phyloP scores from a whole-genome alignment of 2,113 vertebrate species.

The Myanophis thanlyinensis region DNA sequence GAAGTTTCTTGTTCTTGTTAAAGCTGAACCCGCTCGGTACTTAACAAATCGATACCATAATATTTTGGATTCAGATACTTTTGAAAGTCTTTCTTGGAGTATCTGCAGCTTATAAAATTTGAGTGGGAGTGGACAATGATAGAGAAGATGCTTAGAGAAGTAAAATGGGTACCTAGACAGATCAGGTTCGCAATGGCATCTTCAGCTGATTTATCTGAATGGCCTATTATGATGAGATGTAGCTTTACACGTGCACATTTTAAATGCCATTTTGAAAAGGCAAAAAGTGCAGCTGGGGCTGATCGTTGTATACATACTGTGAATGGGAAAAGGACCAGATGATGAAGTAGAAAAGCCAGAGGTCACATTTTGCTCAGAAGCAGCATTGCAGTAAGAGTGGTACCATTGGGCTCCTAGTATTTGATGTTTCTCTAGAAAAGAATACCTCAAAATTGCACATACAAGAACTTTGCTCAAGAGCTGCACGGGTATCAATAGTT shows the following conservation, averaged over 20 bases:
- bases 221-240: background rate
- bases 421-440: background rate
- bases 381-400: background rate
- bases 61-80: background rate
- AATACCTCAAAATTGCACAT: background rate
- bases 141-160: background rate
- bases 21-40: background rate
- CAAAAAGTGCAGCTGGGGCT: background rate
- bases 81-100: background rate
- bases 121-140: background rate
- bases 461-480: background rate
- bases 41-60: background rate
- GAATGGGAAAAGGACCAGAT: background rate
- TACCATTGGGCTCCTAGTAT: background rate
- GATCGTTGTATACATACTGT: background rate
- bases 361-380: background rate
- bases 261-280: background rate
- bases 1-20: background rate
- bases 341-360: background rate
- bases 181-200: background rate
- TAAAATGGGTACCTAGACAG: background rate
- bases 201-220: background rate
- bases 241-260: background rate
- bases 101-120: background rate
- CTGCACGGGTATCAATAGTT: background rate